phyloP scores from a whole-genome alignment of 2,888 invertebrate genomes.

The Xylota segnis region DNA sequence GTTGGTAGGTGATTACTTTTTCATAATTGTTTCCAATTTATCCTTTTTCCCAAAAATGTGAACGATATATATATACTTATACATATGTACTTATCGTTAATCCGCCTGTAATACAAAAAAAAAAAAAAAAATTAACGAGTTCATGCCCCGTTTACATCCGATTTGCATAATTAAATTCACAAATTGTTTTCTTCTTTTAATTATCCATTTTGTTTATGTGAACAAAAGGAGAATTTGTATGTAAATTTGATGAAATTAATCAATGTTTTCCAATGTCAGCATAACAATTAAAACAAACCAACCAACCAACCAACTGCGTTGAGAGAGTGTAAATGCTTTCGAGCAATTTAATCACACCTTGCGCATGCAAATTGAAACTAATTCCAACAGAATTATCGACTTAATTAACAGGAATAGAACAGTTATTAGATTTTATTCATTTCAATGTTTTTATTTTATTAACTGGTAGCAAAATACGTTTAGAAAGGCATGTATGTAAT shows the following conservation, averaged over 20 bases:
- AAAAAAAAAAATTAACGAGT: neutral
- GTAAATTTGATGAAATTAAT: slow-evolving; percentile 32
- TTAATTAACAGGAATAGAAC: slow-evolving; percentile 35
- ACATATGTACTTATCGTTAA: too few relatives aligned
- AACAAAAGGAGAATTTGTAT: slow-evolving; percentile 10
- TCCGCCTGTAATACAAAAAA: neutral
- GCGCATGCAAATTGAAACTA: slow-evolving; percentile 46
- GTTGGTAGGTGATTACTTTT: neutral
- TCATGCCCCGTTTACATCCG: slow-evolving; percentile 13
- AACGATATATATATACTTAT: neutral
- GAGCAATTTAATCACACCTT: slow-evolving; percentile 15
- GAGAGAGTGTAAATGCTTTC: slow-evolving; percentile 18
- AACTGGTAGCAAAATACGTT: slow-evolving; percentile 1
- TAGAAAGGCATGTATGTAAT: slow-evolving; percentile 12
- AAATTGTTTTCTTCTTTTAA: neutral
- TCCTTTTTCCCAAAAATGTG: neutral
- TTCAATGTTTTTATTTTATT: neutral
- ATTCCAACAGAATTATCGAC: slow-evolving; percentile 27
- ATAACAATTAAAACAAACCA: slow-evolving; percentile 20
- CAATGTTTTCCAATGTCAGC: slow-evolving; percentile 44
- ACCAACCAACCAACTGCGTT: neutral
- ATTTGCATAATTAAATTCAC: neutral
- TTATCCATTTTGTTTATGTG: slow-evolving; percentile 1
- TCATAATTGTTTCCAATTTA: neutral
- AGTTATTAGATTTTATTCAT: slow-evolving; percentile 29